Percentiles rank a stretch among this genome's conserved stretches.
phyloP scores from a whole-genome alignment of 2,888 invertebrate genomes.

The Athripsodes cinereus region DNA sequence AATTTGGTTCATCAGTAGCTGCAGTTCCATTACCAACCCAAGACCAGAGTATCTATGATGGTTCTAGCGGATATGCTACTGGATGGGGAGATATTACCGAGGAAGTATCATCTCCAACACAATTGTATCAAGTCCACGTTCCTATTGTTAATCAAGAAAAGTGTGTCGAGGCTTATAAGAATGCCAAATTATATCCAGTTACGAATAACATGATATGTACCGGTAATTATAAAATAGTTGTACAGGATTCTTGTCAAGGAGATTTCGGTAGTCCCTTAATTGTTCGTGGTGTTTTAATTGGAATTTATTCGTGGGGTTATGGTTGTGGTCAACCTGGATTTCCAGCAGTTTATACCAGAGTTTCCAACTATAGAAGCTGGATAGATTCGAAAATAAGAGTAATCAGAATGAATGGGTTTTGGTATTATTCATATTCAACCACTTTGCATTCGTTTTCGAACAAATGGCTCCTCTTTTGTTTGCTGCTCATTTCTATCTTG shows the following conservation, averaged over 20 bases:
- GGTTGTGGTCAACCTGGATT: constrained; percentile 43
- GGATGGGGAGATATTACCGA: no score
- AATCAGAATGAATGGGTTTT: no score
- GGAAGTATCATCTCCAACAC: not conserved
- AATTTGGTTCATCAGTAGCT: no score
- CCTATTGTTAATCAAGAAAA: not conserved
- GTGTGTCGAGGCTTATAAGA: not conserved
- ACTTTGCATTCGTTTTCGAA: no score
- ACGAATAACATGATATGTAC: constrained; percentile 45
- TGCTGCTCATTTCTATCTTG: no score
- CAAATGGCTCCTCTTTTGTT: no score
- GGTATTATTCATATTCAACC: no score
- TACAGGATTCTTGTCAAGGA: constrained; percentile 47
- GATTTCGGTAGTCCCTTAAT: constrained; percentile 55
- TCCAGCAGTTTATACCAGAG: not conserved
- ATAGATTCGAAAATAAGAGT: no score
- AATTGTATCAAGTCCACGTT: not conserved
- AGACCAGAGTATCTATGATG: no score
- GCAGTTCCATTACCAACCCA: no score
- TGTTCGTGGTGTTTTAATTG: constrained; percentile 40
- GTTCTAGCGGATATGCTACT: no score
- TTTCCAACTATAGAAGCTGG: not conserved
- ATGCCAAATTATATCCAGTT: constrained; percentile 25
- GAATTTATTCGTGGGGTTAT: constrained; percentile 55
- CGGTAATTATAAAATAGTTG: constrained; percentile 34